These are phyloP conservation scores for Drosophila burlai DNA, from an alignment of 1,140 invertebrate genomes.

Conservation along the genomic window DNA sequence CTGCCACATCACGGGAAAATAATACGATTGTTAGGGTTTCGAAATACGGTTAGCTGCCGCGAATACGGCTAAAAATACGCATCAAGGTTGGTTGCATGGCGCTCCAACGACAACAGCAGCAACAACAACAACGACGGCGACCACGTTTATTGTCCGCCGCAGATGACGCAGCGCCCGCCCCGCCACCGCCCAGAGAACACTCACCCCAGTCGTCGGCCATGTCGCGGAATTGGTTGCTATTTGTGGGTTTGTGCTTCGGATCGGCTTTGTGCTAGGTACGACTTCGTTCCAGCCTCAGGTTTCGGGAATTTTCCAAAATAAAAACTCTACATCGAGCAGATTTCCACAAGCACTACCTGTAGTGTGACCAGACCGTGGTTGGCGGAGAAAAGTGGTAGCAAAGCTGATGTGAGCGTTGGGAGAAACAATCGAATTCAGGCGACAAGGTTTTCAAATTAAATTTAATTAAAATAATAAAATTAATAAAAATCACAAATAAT, in stretches of 20 bases:
- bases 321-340: constrained; percentile 42
- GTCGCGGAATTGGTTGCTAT: constrained; percentile 24
- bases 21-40: constrained; percentile 26
- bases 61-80: constrained; percentile 69
- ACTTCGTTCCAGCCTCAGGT: constrained; percentile 39
- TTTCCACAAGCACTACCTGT: constrained; percentile 18
- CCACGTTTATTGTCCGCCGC: constrained; percentile 60
- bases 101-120: constrained; percentile 47
- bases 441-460: background rate
- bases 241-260: constrained; percentile 46
- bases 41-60: constrained; percentile 41
- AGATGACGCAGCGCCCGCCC: constrained; percentile 63
- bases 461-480: background rate
- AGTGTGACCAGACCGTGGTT: constrained; percentile 16
- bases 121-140: constrained; percentile 43
- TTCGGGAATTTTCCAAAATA: constrained; percentile 57
- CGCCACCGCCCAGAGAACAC: constrained; percentile 29
- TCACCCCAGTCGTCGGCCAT: constrained; percentile 85
- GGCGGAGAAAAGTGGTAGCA: background rate
- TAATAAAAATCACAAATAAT: no score
- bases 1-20: constrained; percentile 41
- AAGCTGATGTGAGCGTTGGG: background rate
- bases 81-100: constrained; percentile 68
- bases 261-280: constrained; percentile 29
- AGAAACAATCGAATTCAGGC: background rate